phyloP scores from a whole-genome alignment of 2,113 vertebrate species.

The Tetrao urogallus region DNA sequence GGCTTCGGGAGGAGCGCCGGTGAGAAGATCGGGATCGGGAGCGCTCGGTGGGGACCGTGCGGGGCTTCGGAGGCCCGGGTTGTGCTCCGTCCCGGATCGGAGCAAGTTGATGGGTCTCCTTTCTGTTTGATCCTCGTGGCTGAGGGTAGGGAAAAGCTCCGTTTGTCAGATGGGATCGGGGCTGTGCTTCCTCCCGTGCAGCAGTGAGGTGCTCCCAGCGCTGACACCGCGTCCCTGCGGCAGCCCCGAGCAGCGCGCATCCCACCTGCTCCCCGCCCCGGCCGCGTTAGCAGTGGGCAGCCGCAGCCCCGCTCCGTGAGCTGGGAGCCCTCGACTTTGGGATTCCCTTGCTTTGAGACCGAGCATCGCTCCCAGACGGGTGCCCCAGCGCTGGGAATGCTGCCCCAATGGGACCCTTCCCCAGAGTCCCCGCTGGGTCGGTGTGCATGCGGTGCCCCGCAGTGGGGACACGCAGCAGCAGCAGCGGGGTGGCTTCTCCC shows the following conservation, averaged over 20 bases:
- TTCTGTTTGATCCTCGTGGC: accelerated
- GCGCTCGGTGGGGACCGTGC: neutral
- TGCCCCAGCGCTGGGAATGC: too few relatives aligned
- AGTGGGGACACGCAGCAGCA: too few relatives aligned
- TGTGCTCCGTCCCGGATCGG: accelerated
- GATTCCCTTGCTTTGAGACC: neutral
- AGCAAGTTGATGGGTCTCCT: neutral
- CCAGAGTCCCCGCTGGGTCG: neutral
- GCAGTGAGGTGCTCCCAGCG: too few relatives aligned
- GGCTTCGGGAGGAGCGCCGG: too few relatives aligned
- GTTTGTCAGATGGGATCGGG: neutral
- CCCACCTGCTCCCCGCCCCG: too few relatives aligned
- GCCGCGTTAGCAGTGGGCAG: neutral
- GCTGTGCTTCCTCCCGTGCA: neutral
- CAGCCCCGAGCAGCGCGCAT: neutral
- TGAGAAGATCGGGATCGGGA: neutral
- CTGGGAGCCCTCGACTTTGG: neutral
- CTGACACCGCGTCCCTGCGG: neutral
- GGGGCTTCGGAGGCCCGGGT: neutral
- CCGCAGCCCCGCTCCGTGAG: too few relatives aligned
- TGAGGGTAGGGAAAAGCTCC: neutral
- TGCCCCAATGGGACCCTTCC: neutral
- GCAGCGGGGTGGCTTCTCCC: neutral
- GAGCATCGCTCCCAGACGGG: neutral
- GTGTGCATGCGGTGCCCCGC: too few relatives aligned